Percentiles rank a stretch among this genome's conserved stretches.
Conservation (phyloP, 30 jellyfish, hydroid and myxozoan species). For the Cassiopea andromeda region DNA sequence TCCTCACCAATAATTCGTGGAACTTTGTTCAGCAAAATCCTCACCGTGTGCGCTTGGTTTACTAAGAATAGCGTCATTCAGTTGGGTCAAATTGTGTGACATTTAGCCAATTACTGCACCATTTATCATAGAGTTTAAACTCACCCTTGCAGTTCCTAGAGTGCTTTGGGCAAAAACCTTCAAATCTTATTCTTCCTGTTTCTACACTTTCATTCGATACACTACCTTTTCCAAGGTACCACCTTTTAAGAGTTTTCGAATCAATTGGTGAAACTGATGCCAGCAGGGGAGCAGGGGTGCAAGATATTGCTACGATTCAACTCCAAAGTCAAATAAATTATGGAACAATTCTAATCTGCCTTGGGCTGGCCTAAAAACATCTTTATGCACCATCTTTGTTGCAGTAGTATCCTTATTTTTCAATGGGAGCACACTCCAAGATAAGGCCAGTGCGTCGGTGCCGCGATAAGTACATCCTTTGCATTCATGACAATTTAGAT, state of each 20-base stretch:
- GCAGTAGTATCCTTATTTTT: conserved; percentile 10
- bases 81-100: no score
- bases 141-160: conserved; percentile 56
- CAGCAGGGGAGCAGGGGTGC: not conserved
- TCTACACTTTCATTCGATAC: conserved; percentile 42
- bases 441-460: conserved; percentile 27
- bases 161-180: conserved; percentile 49
- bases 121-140: not conserved
- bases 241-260: conserved; percentile 20
- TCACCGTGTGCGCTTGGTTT: no score
- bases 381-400: not conserved
- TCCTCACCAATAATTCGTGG: no score
- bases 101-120: no score
- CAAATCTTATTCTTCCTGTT: conserved; percentile 56
- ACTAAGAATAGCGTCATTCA: no score
- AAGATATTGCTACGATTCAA: not conserved
- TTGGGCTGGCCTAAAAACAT: not conserved
- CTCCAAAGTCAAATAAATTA: not conserved
- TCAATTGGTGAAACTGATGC: conserved; percentile 2
- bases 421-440: conserved; percentile 51
- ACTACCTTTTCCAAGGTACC: conserved; percentile 7
- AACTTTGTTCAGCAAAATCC: no score
- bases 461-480: conserved; percentile 33
- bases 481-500: conserved; percentile 5
- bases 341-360: not conserved